Evolutionary conservation across 1,140 invertebrate genomes (phyloP).

Genomic region (Macrosteles quadrilineatus): DNA sequence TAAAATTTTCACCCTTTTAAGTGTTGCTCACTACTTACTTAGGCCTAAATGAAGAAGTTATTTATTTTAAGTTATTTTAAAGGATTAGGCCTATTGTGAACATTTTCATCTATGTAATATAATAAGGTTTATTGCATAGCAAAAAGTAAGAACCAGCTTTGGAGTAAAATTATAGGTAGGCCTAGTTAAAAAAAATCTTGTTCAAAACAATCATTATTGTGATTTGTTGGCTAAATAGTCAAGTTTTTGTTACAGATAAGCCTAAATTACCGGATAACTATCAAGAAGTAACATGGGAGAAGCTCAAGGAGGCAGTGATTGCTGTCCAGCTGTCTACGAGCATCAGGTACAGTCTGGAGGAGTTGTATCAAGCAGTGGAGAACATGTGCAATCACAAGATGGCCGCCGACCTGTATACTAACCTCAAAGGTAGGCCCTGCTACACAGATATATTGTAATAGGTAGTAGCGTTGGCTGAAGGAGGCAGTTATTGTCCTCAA

Average conservation of each 20-base stretch:
- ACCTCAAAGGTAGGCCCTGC: constrained; percentile 78
- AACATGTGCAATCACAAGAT: constrained; percentile 98
- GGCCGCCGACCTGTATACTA: constrained; percentile 85
- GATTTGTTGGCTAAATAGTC: no score
- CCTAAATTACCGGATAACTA: constrained; percentile 93
- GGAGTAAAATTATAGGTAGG: neutral
- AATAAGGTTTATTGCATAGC: no score
- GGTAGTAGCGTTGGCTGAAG: no score
- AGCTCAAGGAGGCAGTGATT: constrained; percentile 87
- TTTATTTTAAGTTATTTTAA: no score
- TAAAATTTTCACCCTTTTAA: no score
- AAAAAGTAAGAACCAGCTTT: no score
- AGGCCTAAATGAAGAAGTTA: no score
- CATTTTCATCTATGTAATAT: no score
- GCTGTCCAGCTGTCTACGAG: constrained; percentile 93
- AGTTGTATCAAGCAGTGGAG: constrained; percentile 95
- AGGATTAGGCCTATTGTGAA: no score
- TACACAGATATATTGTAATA: no score
- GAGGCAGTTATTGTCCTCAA: no score
- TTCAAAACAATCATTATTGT: neutral
- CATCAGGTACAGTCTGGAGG: constrained; percentile 89
- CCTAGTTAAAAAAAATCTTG: neutral
- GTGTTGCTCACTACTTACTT: no score
- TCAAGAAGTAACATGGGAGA: constrained; percentile 92
- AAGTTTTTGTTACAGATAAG: constrained; percentile 68